A percentile compares a stretch with the other conserved stretches of the same genome.
These are phyloP conservation scores for Drosophila fulvimacula DNA, from an alignment of 2,888 invertebrate species.

Conservation along the genomic window DNA sequence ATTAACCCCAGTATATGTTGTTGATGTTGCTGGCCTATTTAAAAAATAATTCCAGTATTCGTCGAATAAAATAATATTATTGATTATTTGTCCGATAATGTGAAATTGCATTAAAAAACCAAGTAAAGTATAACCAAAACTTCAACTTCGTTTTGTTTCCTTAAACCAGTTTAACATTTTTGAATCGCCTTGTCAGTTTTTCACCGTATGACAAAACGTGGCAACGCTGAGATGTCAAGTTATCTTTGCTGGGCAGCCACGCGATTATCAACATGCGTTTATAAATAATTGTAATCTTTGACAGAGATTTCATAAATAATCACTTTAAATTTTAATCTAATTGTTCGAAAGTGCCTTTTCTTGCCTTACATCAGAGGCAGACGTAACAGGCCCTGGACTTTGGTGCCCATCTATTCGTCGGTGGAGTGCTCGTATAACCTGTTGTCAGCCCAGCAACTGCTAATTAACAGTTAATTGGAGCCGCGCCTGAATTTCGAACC, in stretches of 20 bases:
- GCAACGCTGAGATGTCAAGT: neutral
- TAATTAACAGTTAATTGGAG: slow-evolving; percentile 51
- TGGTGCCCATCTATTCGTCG: neutral
- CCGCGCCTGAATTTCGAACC: slow-evolving; percentile 42
- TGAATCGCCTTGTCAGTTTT: neutral
- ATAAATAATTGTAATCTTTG: neutral
- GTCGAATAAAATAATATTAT: neutral
- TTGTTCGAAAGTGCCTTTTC: slow-evolving; percentile 33
- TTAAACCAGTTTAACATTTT: neutral
- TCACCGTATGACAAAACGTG: neutral
- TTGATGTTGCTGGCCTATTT: too few relatives aligned
- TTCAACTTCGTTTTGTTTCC: neutral
- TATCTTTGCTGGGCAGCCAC: slow-evolving; percentile 24
- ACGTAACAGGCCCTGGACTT: slow-evolving; percentile 7
- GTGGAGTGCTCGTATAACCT: slow-evolving; percentile 40
- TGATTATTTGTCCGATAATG: neutral
- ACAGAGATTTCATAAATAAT: slow-evolving; percentile 10
- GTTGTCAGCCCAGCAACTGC: slow-evolving; percentile 30
- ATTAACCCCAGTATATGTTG: too few relatives aligned
- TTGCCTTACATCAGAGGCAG: slow-evolving; percentile 9
- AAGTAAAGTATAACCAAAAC: neutral
- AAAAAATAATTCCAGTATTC: too few relatives aligned
- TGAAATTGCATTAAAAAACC: neutral
- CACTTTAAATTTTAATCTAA: slow-evolving; percentile 4
- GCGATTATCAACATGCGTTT: slow-evolving; percentile 20